These are phyloP conservation scores for Tokudaia tokunoshimensis DNA, from an alignment of 2,797 vertebrate species.

Conservation along the genomic window DNA sequence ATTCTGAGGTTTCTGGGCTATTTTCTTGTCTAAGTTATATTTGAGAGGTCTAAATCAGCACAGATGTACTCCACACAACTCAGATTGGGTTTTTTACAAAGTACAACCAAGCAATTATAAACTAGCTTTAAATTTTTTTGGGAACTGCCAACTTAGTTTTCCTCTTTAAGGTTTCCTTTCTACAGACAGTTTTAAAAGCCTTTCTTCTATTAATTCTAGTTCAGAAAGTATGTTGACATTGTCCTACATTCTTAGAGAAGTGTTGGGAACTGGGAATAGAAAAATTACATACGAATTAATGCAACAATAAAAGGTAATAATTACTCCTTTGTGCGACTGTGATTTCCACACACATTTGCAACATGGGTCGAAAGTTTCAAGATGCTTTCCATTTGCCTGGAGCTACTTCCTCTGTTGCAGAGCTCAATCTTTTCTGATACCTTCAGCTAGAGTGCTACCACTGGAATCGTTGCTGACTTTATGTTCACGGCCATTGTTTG, in stretches of 20 bases:
- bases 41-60: not conserved
- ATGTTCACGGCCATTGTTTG: not conserved
- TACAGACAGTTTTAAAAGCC: not conserved
- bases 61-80: not conserved
- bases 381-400: not conserved
- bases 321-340: not conserved
- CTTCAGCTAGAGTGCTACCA: not conserved
- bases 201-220: constrained; percentile 31
- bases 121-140: constrained; percentile 21
- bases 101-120: not conserved
- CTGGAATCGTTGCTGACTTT: not conserved
- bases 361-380: not conserved
- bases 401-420: not conserved
- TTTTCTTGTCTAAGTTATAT: not conserved
- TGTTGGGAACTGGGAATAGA: not conserved
- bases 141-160: not conserved
- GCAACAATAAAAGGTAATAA: not conserved
- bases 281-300: not conserved
- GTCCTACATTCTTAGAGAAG: not conserved
- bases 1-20: not conserved
- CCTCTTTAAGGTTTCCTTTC: constrained; percentile 22
- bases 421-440: not conserved
- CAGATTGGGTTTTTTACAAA: not conserved
- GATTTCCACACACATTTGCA: not conserved
- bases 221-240: constrained; percentile 31